Conservation (phyloP, 2,797 vertebrate genomes). For the Melanotaenia nigrans region DNA sequence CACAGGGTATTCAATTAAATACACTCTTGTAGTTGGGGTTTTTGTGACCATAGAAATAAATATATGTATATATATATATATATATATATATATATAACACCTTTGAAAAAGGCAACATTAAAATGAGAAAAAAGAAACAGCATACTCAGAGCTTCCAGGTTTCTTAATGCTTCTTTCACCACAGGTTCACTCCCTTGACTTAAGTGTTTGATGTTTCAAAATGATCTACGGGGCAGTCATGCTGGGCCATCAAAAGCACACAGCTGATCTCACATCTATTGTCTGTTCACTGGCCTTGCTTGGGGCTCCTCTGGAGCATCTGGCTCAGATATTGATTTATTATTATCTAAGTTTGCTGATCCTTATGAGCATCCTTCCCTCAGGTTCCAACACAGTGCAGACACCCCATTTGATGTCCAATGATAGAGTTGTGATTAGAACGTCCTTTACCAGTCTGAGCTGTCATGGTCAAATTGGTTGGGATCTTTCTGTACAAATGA, state of each 20-base stretch:
- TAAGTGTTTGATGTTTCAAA: slow-evolving; percentile 2
- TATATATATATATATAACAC: neutral
- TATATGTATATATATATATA: too few species aligned
- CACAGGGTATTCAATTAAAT: neutral
- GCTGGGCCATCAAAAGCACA: slow-evolving; percentile 13
- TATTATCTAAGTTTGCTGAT: slow-evolving; percentile 23
- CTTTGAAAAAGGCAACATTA: slow-evolving; percentile 17
- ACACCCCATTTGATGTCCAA: slow-evolving; percentile 30
- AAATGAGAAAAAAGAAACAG: slow-evolving; percentile 11
- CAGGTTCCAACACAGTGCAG: slow-evolving; percentile 25
- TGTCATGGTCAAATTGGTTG: neutral
- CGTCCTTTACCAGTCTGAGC: slow-evolving; percentile 30
- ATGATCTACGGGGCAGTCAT: slow-evolving; percentile 11
- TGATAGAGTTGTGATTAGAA: slow-evolving; percentile 24
- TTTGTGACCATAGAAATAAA: slow-evolving; percentile 19
- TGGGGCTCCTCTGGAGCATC: slow-evolving; percentile 18
- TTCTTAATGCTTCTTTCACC: slow-evolving; percentile 4
- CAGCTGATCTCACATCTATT: slow-evolving; percentile 18
- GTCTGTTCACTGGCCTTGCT: slow-evolving; percentile 10
- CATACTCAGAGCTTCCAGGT: neutral
- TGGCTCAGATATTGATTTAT: slow-evolving; percentile 54
- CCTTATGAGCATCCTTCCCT: slow-evolving; percentile 17
- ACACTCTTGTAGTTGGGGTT: neutral
- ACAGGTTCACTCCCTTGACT: slow-evolving; percentile 4
- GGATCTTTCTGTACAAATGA: slow-evolving; percentile 10